phyloP scores from a whole-genome alignment of 2,113 vertebrate species.

The Corvus cornix region DNA sequence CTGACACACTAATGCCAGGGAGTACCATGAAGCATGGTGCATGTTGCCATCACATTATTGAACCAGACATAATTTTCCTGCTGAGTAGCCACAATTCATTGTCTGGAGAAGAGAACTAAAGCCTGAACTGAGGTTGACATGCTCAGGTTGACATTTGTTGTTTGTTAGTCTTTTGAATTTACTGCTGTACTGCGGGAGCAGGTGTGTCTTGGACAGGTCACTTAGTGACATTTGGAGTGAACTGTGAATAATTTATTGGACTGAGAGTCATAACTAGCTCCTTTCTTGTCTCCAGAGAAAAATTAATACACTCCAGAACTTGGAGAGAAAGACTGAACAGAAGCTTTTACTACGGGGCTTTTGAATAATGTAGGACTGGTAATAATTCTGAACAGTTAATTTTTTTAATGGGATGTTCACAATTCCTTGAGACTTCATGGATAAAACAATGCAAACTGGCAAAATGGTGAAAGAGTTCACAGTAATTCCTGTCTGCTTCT shows the following conservation, averaged over 20 bases:
- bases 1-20: neutral
- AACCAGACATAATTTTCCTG: neutral
- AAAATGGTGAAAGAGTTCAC: neutral
- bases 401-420: neutral
- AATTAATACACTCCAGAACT: neutral
- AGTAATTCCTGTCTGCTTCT: neutral
- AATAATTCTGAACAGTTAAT: neutral
- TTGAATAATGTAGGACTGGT: neutral
- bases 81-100: neutral
- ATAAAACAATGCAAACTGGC: neutral
- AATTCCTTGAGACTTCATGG: neutral
- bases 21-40: neutral
- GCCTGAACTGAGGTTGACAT: neutral
- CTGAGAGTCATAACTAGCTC: neutral
- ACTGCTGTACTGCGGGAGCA: neutral
- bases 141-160: neutral
- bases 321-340: neutral
- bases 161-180: neutral
- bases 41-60: neutral
- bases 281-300: conserved; percentile 14
- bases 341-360: neutral
- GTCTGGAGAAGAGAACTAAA: neutral
- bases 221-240: neutral
- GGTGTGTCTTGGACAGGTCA: neutral
- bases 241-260: neutral